These are phyloP conservation scores for Paratrypauchen microcephalus DNA, from an alignment of 2,797 vertebrate species.

Conservation along the genomic window DNA sequence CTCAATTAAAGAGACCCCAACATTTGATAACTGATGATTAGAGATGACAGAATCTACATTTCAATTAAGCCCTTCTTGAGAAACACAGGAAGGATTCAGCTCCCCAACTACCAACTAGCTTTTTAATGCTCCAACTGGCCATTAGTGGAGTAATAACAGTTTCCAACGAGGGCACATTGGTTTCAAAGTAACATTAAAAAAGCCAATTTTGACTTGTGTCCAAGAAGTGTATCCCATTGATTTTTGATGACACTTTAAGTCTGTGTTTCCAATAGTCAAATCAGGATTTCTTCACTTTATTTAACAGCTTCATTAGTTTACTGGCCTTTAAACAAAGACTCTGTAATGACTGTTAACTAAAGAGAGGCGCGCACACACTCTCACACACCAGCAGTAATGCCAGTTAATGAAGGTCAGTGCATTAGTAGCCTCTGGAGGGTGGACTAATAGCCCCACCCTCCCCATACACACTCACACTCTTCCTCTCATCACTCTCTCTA, in stretches of 20 bases:
- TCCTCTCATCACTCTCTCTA: conserved; percentile 55
- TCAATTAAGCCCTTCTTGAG: too few relatives aligned
- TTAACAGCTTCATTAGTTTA: conserved; percentile 97
- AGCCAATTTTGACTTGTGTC: conserved; percentile 8
- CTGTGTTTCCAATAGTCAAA: conserved; percentile 55
- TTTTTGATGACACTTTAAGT: conserved; percentile 39
- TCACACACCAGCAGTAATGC: conserved; percentile 57
- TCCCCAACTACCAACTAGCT: too few relatives aligned
- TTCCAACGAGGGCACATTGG: background rate
- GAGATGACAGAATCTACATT: too few relatives aligned
- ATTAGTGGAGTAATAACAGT: background rate
- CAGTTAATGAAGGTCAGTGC: conserved; percentile 78
- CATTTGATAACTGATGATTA: too few relatives aligned
- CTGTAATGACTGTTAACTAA: conserved; percentile 76
- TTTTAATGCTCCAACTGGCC: background rate
- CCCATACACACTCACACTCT: conserved; percentile 34
- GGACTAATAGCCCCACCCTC: conserved; percentile 57
- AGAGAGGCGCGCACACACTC: conserved; percentile 45
- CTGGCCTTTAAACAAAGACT: conserved; percentile 88
- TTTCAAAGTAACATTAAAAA: background rate
- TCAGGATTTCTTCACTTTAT: conserved; percentile 77
- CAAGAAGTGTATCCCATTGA: conserved; percentile 12
- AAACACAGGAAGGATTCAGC: too few relatives aligned
- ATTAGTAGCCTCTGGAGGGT: conserved; percentile 74
- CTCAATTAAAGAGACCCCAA: too few relatives aligned